These are phyloP conservation scores for Lonchura striata DNA, from an alignment of 2,113 vertebrate species.

Conservation along the genomic window DNA sequence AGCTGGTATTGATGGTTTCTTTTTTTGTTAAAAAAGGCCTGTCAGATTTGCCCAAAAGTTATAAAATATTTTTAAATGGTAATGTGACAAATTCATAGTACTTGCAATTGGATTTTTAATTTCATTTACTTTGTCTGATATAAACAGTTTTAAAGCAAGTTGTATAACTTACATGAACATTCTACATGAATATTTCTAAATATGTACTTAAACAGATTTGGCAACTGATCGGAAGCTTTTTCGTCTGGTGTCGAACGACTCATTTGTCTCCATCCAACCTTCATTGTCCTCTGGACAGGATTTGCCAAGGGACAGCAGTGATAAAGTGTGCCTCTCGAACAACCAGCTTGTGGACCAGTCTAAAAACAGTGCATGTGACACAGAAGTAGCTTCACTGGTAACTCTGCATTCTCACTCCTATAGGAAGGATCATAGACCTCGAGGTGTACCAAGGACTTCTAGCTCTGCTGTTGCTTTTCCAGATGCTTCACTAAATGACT, in stretches of 20 bases:
- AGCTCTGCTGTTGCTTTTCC: conserved; percentile 97
- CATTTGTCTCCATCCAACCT: conserved; percentile 95
- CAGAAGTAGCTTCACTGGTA: conserved; percentile 82
- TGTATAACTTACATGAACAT: background rate
- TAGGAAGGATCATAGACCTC: conserved; percentile 90
- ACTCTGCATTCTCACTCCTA: conserved; percentile 90
- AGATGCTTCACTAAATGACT: conserved; percentile 89
- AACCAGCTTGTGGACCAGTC: conserved; percentile 86
- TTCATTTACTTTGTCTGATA: background rate
- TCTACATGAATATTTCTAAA: conserved; percentile 39
- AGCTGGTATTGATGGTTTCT: background rate
- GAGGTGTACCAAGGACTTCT: conserved; percentile 95
- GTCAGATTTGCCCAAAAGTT: background rate
- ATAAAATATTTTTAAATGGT: background rate
- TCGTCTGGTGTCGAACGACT: conserved; percentile 93
- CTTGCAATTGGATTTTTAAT: background rate
- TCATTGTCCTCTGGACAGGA: conserved; percentile 91
- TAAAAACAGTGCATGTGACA: conserved; percentile 82
- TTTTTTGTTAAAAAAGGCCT: background rate
- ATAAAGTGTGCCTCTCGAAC: conserved; percentile 81
- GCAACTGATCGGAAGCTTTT: conserved; percentile 92
- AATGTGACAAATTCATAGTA: background rate
- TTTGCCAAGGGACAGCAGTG: conserved; percentile 81
- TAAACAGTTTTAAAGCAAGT: background rate
- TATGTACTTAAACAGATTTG: conserved; percentile 82